phyloP scores from a whole-genome alignment of 1,140 invertebrate species.

The Neodiprion fabricii region DNA sequence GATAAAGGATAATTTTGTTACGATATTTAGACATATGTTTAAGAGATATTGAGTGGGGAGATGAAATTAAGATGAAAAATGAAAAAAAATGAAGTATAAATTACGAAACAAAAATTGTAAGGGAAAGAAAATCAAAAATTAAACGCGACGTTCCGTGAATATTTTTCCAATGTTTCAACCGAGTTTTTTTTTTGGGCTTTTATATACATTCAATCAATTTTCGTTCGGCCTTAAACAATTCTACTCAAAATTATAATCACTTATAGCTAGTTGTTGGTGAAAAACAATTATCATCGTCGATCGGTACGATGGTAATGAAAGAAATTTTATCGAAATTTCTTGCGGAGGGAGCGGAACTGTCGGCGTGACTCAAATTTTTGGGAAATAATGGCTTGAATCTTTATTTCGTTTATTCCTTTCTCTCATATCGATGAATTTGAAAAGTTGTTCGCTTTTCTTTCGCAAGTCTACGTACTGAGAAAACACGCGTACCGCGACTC shows the following conservation, averaged over 20 bases:
- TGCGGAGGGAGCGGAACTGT: neutral
- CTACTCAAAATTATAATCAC: conserved; percentile 2
- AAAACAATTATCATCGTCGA: neutral
- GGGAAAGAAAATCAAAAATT: too few species aligned
- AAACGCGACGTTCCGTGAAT: too few species aligned
- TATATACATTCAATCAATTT: conserved; percentile 18
- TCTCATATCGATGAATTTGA: too few species aligned
- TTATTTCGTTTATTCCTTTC: too few species aligned
- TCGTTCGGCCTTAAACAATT: conserved; percentile 6
- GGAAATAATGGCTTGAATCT: neutral
- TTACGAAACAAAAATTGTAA: too few species aligned
- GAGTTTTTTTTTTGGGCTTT: neutral
- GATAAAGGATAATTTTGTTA: conserved; percentile 1
- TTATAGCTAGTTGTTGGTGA: neutral
- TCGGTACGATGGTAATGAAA: neutral
- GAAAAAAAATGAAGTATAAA: too few species aligned
- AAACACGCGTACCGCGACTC: neutral
- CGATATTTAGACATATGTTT: conserved; percentile 21
- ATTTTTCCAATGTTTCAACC: too few species aligned
- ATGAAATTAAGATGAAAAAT: too few species aligned
- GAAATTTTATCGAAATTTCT: conserved; percentile 6
- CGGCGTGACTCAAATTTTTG: neutral
- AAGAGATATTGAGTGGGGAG: conserved; percentile 15
- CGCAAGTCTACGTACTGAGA: too few species aligned
- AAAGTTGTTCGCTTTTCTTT: too few species aligned